These are phyloP conservation scores for Galendromus occidentalis DNA, from an alignment of 1,140 invertebrate species.

Conservation along the genomic window DNA sequence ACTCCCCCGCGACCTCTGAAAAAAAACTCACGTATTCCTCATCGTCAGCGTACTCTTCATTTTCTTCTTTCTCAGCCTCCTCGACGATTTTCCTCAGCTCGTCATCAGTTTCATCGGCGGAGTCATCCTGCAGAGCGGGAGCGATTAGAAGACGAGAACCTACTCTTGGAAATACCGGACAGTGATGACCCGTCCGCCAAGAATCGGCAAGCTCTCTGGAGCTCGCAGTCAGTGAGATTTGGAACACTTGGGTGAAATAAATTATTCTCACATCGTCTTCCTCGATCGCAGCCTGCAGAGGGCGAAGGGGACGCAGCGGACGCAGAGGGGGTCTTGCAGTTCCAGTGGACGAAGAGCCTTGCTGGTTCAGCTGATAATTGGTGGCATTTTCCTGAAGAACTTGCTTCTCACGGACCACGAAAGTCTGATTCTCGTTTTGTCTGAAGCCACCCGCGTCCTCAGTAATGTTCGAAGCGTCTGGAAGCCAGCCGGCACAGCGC, in stretches of 20 bases:
- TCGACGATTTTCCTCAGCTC: background rate
- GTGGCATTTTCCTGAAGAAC: background rate
- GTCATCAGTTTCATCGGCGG: background rate
- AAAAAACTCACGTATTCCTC: background rate
- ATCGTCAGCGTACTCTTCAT: background rate
- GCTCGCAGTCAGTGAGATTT: background rate
- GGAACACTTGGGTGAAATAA: background rate
- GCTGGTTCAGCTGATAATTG: background rate
- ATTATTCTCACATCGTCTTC: background rate
- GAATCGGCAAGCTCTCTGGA: background rate
- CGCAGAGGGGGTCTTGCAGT: background rate
- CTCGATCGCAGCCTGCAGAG: background rate
- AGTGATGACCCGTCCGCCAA: background rate
- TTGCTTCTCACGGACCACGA: background rate
- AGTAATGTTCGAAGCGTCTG: background rate
- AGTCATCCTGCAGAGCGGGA: background rate
- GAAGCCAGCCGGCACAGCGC: background rate
- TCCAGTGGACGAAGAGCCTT: background rate
- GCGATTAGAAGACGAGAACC: background rate
- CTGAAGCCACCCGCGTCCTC: background rate
- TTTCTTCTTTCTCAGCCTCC: constrained; percentile 1
- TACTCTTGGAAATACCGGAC: background rate
- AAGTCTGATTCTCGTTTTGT: background rate
- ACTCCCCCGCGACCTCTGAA: background rate
- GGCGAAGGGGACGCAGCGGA: background rate